Evolutionary conservation across 2,113 vertebrate species (phyloP), one percentile per base, ranked within the genome.

Genomic region (Chrysemys picta): DNA sequence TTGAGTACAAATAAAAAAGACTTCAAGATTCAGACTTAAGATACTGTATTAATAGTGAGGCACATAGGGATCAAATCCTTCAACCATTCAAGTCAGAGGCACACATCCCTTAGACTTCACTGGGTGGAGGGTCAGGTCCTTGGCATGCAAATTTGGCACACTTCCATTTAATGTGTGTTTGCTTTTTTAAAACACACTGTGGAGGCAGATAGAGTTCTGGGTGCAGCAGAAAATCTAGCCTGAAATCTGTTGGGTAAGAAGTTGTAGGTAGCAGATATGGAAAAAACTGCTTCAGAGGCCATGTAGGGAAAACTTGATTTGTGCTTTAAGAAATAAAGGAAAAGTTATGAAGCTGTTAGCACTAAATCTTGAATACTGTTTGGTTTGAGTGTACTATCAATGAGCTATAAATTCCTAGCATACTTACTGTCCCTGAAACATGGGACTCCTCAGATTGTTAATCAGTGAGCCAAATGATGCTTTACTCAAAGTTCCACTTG

Each of bases 1-100:
- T 94, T 95, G 85, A 87, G 75, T 91, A 45, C 93, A 95, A 97
- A 96, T 79, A 97, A 78, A 96, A 91, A 87, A 3, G 11, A 31
- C 47, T 87, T 69, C 76, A 24, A 89, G 95, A 92, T 95, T 56
- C 45, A 76, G 50, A 47, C 21, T 16, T 25, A 10, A 27, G 21
- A 94, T 95, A 87, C 31, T 69, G 47, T 95, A 79, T 96, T 95
- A 91, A 94, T 86, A 92, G 75, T 92, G 53, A 95, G 47, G 93
- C 94, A 82, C 50, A 76, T 90, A 45, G 89, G 85, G 84, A 80
- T 47, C 1, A 25, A 47, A 75, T 75, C 9, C n/a, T 42, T 75
- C 72, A 75, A 21, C n/a, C 69, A 75, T 24, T 42, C n/a, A 42
- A 4, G 38, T 38, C 22, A 25, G 38, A 12, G 38, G 35, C n/a